These are phyloP conservation scores for Drepanosiphum platanoidis DNA, from an alignment of 2,888 invertebrate genomes.

Conservation along the genomic window DNA sequence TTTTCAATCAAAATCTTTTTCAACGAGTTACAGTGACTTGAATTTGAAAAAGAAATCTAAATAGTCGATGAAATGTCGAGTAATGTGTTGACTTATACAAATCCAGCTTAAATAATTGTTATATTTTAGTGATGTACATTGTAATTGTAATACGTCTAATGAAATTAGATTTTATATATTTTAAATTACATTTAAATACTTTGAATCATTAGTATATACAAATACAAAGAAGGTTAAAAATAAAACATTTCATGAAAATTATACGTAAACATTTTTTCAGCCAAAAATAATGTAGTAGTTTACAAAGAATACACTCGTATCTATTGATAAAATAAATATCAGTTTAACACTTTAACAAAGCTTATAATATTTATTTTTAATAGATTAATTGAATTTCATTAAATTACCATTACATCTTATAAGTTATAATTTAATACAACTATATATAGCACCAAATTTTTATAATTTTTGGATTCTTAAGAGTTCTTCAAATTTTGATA, in stretches of 20 bases:
- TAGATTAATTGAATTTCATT: neutral
- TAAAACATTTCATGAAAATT: neutral
- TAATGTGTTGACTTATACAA: neutral
- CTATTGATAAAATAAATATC: neutral
- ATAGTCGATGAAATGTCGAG: neutral
- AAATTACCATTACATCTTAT: conserved; percentile 7
- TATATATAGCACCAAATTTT: conserved; percentile 45
- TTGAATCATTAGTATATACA: conserved; percentile 6
- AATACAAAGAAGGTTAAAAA: neutral
- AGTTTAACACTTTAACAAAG: neutral
- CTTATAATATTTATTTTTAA: conserved; percentile 13
- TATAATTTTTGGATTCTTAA: conserved; percentile 8
- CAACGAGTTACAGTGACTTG: neutral
- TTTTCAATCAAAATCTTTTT: neutral
- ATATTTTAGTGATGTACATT: conserved; percentile 13
- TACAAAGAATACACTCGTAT: neutral
- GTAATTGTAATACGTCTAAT: conserved; percentile 6
- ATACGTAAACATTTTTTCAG: neutral
- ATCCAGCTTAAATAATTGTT: conserved; percentile 26
- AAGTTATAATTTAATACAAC: conserved; percentile 27
- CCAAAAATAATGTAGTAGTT: neutral
- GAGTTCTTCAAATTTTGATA: neutral
- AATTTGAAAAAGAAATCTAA: neutral
- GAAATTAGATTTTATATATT: conserved; percentile 13
- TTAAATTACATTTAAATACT: conserved; percentile 1